Percentiles rank a stretch among this genome's conserved stretches.
Evolutionary conservation across 2,888 invertebrate genomes (phyloP).

Genomic region (Reticulitermes lucifugus): DNA sequence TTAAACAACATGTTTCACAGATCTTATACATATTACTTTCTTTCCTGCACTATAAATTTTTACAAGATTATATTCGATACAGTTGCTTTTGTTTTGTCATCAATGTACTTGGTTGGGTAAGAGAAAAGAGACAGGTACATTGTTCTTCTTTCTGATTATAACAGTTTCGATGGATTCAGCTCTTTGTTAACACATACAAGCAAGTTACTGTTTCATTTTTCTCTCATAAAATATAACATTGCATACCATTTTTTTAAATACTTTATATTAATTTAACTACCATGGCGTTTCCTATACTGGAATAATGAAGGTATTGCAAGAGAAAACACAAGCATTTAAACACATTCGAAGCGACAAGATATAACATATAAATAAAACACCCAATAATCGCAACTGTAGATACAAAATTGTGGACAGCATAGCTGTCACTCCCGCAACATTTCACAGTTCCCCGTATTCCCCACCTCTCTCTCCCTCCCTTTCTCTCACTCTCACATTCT

Average conservation of each 20-base stretch:
- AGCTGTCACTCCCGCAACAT: not conserved
- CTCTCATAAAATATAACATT: slow-evolving; percentile 42
- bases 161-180: slow-evolving; percentile 10
- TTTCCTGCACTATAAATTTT: not conserved
- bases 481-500: not conserved
- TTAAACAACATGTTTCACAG: slow-evolving; percentile 39
- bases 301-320: slow-evolving; percentile 23
- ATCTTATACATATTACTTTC: slow-evolving; percentile 7
- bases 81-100: slow-evolving; percentile 15
- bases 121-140: not conserved
- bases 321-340: slow-evolving; percentile 31
- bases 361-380: slow-evolving; percentile 39
- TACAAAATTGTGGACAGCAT: not conserved
- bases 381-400: slow-evolving; percentile 11
- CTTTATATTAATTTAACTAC: slow-evolving; percentile 39
- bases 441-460: not conserved
- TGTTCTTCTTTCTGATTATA: slow-evolving; percentile 14
- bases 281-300: slow-evolving; percentile 22
- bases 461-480: not conserved
- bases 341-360: slow-evolving; percentile 18
- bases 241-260: slow-evolving; percentile 34
- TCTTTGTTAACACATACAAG: not conserved
- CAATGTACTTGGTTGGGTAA: not conserved
- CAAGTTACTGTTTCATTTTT: not conserved
- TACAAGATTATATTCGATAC: slow-evolving; percentile 1